Evolutionary conservation across 2,113 vertebrate species (phyloP), one percentile per base, ranked within the genome.

Genomic region (Carollia perspicillata): DNA sequence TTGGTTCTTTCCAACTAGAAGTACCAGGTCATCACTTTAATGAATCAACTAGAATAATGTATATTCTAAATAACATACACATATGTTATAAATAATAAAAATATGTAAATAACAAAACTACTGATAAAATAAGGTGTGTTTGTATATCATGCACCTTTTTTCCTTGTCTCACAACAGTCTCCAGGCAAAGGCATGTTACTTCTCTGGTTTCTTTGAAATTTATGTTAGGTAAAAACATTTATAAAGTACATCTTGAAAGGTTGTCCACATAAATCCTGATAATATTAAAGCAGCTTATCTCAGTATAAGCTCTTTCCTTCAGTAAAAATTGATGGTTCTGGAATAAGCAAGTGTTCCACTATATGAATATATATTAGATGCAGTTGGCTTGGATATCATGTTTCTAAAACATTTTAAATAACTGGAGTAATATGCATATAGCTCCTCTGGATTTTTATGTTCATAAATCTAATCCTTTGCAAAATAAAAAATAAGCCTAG

Each of bases 391-490:
- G 30, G 5, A 3, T 40, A 78, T 3, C 26, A 47, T 55, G 18
- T 74, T 68, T 66, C 14, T 20, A 78, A 69, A 89, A 63, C 23
- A 84, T 33, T 78, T 84, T 37, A 71, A 89, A 14, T 60, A 69
- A 44, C 20, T 78, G 12, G 6, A 3, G 23, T 35, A 84, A 71
- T 60, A 51, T 17, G 44, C 51, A 47, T 44, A 47, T 1, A 89
- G 1, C 8, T 35, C 17, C 63, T 72, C 37, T 65, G 20, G 2
- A 85, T 65, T 12, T 58, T 55, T 92, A 8, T 63, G 30, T 65
- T 65, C 47, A 55, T 5, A 79, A 44, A 66, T 71, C 5, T 85
- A 55, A 79, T n/a, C 23, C 3, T 79, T 95, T 89, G 53, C 42
- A n/a, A 79, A n/a, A 8, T 72, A 44, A 83, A 14, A 75, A 63